A percentile compares a stretch with the other conserved stretches of the same genome.
phyloP scores from a whole-genome alignment of 2,113 vertebrate species.

The Malurus elegans region DNA sequence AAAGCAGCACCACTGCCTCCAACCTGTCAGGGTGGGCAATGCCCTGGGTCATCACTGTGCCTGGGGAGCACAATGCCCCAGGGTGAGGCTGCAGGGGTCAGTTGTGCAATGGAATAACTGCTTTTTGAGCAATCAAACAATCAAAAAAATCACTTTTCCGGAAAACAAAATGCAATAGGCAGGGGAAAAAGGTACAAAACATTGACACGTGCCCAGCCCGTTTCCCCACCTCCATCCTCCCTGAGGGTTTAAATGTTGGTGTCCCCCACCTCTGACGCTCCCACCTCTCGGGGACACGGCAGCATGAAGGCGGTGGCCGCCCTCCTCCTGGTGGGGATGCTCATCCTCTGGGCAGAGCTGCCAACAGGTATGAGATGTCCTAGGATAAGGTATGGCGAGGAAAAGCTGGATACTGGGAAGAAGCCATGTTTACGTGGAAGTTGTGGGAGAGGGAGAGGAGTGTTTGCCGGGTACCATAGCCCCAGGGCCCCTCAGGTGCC shows the following conservation, averaged over 20 bases:
- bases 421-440: accelerated
- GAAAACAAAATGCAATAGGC: background rate
- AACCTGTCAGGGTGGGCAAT: background rate
- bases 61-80: background rate
- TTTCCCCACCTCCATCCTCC: background rate
- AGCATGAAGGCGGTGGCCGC: background rate
- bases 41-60: background rate
- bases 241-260: background rate
- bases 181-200: background rate
- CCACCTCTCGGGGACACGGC: background rate
- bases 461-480: background rate
- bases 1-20: background rate
- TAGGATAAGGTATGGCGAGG: accelerated
- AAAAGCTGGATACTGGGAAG: background rate
- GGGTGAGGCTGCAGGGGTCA: background rate
- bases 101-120: background rate
- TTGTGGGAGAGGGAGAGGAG: background rate
- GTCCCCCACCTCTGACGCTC: accelerated
- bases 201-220: accelerated
- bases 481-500: background rate
- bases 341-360: conserved; percentile 37
- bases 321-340: conserved; percentile 26
- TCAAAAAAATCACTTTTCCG: background rate
- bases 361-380: background rate
- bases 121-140: background rate